Percentiles rank a stretch among this genome's conserved stretches.
Conservation (phyloP, 1,140 invertebrate genomes). For the Saccostrea cuccullata region DNA sequence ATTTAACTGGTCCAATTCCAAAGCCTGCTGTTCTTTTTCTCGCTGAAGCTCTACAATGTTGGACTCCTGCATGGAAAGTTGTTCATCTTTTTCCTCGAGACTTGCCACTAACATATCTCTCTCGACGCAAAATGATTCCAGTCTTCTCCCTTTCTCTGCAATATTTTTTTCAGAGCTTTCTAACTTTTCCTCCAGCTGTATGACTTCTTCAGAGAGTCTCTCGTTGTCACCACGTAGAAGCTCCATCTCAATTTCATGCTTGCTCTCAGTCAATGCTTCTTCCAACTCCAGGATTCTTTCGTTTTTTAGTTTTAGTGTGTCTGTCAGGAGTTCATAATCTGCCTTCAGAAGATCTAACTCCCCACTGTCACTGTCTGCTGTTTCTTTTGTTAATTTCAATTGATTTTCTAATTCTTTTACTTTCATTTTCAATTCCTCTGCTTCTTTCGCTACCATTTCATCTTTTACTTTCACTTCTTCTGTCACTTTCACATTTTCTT, state of each 20-base stretch:
- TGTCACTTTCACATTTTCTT: conserved; percentile 37
- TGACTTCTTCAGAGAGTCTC: neutral
- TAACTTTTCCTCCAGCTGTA: neutral
- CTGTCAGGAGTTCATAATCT: conserved; percentile 3
- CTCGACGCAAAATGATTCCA: conserved; percentile 8
- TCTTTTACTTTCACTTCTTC: conserved; percentile 34
- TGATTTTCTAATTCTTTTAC: conserved; percentile 31
- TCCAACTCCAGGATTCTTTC: conserved; percentile 12
- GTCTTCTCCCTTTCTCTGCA: conserved; percentile 14
- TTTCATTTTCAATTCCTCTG: conserved; percentile 30
- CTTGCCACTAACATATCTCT: neutral
- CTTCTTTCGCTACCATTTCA: conserved; percentile 1
- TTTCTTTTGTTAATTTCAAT: conserved; percentile 25
- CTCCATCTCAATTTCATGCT: conserved; percentile 35
- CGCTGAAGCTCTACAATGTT: neutral
- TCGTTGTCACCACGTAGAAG: conserved; percentile 29
- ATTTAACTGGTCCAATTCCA: conserved; percentile 45
- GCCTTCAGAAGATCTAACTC: conserved; percentile 20
- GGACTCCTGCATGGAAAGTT: neutral
- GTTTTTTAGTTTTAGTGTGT: neutral
- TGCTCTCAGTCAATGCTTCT: neutral
- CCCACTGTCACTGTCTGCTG: neutral
- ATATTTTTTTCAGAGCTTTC: neutral
- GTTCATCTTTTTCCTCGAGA: neutral
- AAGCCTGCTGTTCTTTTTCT: conserved; percentile 39